A percentile compares a stretch with the other conserved stretches of the same genome.
Conservation (phyloP, 1,140 invertebrate species). For the Bradynema listronoti region DNA sequence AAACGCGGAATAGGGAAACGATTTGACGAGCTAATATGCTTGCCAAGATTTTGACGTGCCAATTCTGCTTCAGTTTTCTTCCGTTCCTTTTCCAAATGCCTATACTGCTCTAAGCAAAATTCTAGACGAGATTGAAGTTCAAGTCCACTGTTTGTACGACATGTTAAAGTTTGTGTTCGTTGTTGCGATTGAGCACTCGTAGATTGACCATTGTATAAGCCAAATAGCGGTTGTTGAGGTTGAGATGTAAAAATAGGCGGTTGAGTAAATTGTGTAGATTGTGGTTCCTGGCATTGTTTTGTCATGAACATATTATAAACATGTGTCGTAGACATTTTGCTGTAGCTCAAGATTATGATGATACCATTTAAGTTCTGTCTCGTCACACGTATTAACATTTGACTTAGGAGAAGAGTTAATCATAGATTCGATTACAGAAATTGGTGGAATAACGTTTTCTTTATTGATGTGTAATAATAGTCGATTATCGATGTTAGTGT, state of each 20-base stretch:
- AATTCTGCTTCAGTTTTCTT: slow-evolving; percentile 77
- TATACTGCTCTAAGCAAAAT: slow-evolving; percentile 75
- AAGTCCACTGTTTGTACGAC: not conserved
- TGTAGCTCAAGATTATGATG: slow-evolving; percentile 46
- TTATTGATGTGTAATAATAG: too few species aligned
- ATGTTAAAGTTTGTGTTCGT: slow-evolving; percentile 3
- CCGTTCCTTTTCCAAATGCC: slow-evolving; percentile 72
- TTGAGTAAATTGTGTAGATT: slow-evolving; percentile 8
- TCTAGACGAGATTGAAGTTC: slow-evolving; percentile 62
- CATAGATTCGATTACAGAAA: too few species aligned
- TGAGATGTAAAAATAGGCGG: not conserved
- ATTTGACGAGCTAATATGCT: slow-evolving; percentile 74
- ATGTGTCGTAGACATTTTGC: slow-evolving; percentile 45
- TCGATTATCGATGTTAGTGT: too few species aligned
- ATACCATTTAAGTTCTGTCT: slow-evolving; percentile 39
- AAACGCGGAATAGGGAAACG: slow-evolving; percentile 73
- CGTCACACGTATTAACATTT: slow-evolving; percentile 43
- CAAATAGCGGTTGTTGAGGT: slow-evolving; percentile 3
- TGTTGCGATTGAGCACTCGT: not conserved
- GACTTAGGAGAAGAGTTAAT: too few species aligned
- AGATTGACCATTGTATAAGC: not conserved
- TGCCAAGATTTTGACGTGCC: slow-evolving; percentile 72
- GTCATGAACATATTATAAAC: slow-evolving; percentile 27
- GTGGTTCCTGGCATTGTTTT: slow-evolving; percentile 8
- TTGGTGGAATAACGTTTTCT: too few species aligned